Evolutionary conservation across 2,113 vertebrate genomes (phyloP).

Genomic region (Syngnathus scovelli): DNA sequence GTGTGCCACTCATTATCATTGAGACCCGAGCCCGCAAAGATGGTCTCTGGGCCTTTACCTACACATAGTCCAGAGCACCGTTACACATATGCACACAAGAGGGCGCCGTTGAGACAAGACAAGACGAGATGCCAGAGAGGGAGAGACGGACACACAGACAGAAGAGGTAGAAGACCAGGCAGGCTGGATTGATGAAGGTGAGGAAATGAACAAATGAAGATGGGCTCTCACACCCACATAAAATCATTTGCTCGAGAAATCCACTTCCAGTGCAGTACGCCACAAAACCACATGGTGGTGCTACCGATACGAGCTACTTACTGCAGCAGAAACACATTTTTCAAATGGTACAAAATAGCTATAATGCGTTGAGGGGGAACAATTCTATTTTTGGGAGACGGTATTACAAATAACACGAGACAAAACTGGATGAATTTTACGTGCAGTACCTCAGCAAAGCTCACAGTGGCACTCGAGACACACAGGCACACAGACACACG

Average conservation of each 20-base stretch:
- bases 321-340: no score
- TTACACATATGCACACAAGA: conserved; percentile 51
- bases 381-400: no score
- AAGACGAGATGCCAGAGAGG: conserved; percentile 16
- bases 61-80: conserved; percentile 92
- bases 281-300: conserved; percentile 49
- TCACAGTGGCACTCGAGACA: conserved; percentile 57
- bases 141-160: conserved; percentile 8
- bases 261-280: neutral
- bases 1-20: conserved; percentile 99
- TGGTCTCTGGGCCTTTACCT: conserved; percentile 99
- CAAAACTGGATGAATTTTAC: no score
- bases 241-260: neutral
- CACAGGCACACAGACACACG: neutral
- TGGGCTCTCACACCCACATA: conserved; percentile 31
- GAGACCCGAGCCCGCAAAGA: conserved; percentile 98
- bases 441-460: conserved; percentile 25
- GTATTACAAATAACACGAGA: no score
- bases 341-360: no score
- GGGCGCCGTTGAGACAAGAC: conserved; percentile 29
- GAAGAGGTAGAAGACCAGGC: conserved; percentile 26
- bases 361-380: no score
- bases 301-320: neutral
- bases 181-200: conserved; percentile 38
- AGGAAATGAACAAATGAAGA: conserved; percentile 32